phyloP scores from a whole-genome alignment of 2,113 vertebrate genomes.

The Varanus komodoensis region DNA sequence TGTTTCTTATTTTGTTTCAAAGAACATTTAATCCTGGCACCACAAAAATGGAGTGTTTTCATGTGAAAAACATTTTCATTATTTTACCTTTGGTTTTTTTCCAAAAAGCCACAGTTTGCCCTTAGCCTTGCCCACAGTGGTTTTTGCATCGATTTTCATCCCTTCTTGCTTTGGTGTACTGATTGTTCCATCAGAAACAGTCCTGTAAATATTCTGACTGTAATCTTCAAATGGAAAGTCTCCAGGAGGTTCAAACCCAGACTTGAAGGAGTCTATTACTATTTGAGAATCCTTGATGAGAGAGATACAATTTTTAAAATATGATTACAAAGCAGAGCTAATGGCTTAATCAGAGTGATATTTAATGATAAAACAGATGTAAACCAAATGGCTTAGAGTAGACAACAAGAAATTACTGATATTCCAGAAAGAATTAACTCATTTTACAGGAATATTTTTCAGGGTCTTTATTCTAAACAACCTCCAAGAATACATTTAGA shows the following conservation, averaged over 20 bases:
- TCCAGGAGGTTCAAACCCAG: slow-evolving; percentile 93
- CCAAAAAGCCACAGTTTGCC: slow-evolving; percentile 99
- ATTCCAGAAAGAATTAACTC: slow-evolving; percentile 28
- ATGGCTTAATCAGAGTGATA: not conserved
- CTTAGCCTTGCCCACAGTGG: slow-evolving; percentile 89
- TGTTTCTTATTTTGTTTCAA: not conserved
- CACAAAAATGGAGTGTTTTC: slow-evolving; percentile 29
- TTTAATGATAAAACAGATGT: slow-evolving; percentile 1
- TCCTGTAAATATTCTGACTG: slow-evolving; percentile 95
- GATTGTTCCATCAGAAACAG: slow-evolving; percentile 94
- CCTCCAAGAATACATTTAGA: not conserved
- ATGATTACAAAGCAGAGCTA: not conserved
- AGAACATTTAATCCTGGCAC: slow-evolving; percentile 6
- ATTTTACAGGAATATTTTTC: slow-evolving; percentile 1
- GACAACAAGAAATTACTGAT: not conserved
- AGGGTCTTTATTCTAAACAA: slow-evolving; percentile 5
- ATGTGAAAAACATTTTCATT: slow-evolving; percentile 52
- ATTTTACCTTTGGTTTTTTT: slow-evolving; percentile 97
- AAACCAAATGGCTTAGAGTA: not conserved
- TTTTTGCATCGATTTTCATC: slow-evolving; percentile 88
- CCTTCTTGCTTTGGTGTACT: slow-evolving; percentile 90
- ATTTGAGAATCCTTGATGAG: slow-evolving; percentile 88
- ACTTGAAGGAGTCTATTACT: slow-evolving; percentile 97
- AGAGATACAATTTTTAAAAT: slow-evolving; percentile 7
- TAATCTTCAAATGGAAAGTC: slow-evolving; percentile 98